These are phyloP conservation scores for Pseudochirops corinnae DNA, from an alignment of 2,797 vertebrate genomes.

Conservation along the genomic window DNA sequence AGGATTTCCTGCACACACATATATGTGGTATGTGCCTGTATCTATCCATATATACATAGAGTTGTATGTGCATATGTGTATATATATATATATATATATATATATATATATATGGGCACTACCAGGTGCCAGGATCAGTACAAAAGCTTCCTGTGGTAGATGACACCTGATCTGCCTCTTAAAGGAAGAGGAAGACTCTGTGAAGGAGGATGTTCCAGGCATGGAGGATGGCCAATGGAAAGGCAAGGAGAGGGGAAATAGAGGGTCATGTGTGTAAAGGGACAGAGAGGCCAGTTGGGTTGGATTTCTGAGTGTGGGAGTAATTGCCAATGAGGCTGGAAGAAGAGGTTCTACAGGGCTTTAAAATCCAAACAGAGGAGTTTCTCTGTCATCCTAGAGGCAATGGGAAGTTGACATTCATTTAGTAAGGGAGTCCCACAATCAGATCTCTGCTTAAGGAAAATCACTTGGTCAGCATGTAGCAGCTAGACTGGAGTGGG, in stretches of 20 bases:
- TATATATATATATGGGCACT: neutral
- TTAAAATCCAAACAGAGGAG: neutral
- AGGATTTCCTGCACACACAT: neutral
- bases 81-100: neutral
- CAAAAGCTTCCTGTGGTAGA: too few species aligned
- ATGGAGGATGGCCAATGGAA: neutral
- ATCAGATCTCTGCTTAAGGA: neutral
- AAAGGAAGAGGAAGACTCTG: too few species aligned
- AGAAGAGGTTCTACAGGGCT: neutral
- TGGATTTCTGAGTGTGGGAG: neutral
- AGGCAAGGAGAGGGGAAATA: neutral
- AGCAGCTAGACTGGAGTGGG: too few species aligned
- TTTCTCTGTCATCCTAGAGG: neutral
- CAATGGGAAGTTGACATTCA: neutral
- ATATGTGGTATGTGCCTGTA: neutral
- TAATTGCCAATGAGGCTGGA: neutral
- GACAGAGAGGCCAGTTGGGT: neutral
- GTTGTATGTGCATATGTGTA: neutral
- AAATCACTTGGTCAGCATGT: neutral
- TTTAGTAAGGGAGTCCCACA: neutral
- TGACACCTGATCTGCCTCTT: too few species aligned
- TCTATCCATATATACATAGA: neutral
- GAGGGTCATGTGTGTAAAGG: neutral
- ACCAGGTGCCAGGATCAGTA: too few species aligned
- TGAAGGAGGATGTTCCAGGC: too few species aligned